Evolutionary conservation across 92 coral and sea anemone species (phyloP).

Genomic region (Siderastrea radians): DNA sequence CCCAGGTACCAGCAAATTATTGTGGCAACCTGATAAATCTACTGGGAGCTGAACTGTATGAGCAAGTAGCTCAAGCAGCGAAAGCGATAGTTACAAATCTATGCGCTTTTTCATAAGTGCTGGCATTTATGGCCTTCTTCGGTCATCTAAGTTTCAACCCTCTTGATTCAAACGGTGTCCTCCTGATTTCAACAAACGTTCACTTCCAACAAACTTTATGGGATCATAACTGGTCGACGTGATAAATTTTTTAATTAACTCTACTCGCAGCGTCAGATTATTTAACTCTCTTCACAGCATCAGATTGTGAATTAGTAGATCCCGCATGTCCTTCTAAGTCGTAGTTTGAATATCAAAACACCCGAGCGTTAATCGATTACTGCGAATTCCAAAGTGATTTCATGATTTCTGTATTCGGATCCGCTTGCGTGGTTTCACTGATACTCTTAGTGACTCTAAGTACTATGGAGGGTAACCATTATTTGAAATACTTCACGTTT

Average conservation of each 20-base stretch:
- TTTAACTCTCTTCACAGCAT: no score
- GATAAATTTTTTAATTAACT: no score
- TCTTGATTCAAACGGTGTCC: no score
- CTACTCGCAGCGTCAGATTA: no score
- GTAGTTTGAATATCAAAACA: not conserved
- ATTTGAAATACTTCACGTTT: not conserved
- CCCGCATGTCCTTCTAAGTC: not conserved
- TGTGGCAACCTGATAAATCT: not conserved
- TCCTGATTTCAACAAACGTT: no score
- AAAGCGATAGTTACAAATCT: no score
- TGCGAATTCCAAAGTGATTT: slow-evolving; percentile 50
- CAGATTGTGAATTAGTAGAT: not conserved
- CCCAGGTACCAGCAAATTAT: not conserved
- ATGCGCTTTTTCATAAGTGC: no score
- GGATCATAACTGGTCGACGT: no score
- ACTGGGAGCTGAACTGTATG: not conserved
- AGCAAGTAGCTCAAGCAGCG: not conserved
- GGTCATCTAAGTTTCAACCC: no score
- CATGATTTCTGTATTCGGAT: slow-evolving; percentile 13
- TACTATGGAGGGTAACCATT: not conserved
- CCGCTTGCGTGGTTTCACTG: slow-evolving; percentile 29
- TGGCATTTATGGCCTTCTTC: no score
- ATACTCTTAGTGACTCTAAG: not conserved
- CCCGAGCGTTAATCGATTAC: slow-evolving; percentile 10
- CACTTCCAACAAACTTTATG: no score